A percentile compares a stretch with the other conserved stretches of the same genome.
Conservation (phyloP, 2,888 invertebrate genomes). For the Gastrophysa polygoni region DNA sequence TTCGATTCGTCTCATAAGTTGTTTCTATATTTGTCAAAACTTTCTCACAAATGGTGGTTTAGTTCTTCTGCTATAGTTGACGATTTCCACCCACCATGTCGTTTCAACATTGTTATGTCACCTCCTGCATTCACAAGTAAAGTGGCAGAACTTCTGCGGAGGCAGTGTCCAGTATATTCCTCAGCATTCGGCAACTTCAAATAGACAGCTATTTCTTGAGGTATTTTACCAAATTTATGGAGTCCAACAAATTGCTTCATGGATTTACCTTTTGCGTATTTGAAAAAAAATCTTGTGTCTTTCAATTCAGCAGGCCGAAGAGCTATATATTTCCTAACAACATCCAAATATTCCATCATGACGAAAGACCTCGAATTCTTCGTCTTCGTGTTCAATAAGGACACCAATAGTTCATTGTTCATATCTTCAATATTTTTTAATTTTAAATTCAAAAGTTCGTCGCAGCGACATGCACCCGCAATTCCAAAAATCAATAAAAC, state of each 20-base stretch:
- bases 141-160: not conserved
- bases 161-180: conserved; percentile 7
- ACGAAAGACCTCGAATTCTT: not conserved
- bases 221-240: conserved; percentile 9
- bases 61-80: not conserved
- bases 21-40: not conserved
- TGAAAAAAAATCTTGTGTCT: not conserved
- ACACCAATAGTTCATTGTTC: not conserved
- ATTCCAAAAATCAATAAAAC: conserved; percentile 4
- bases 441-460: not conserved
- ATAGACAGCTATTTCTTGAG: conserved; percentile 11
- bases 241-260: not conserved
- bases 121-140: not conserved
- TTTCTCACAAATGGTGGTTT: not conserved
- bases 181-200: conserved; percentile 8
- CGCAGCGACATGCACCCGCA: conserved; percentile 7
- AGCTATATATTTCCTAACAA: not conserved
- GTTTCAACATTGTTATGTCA: not conserved
- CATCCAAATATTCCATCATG: not conserved
- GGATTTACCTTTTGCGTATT: not conserved
- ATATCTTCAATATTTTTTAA: conserved; percentile 1
- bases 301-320: not conserved
- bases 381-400: not conserved
- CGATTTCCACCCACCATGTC: not conserved
- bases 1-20: conserved; percentile 2